Evolutionary conservation across 2,113 vertebrate genomes (phyloP), one percentile per base, ranked within the genome.

Genomic region (Seriola rivoliana): DNA sequence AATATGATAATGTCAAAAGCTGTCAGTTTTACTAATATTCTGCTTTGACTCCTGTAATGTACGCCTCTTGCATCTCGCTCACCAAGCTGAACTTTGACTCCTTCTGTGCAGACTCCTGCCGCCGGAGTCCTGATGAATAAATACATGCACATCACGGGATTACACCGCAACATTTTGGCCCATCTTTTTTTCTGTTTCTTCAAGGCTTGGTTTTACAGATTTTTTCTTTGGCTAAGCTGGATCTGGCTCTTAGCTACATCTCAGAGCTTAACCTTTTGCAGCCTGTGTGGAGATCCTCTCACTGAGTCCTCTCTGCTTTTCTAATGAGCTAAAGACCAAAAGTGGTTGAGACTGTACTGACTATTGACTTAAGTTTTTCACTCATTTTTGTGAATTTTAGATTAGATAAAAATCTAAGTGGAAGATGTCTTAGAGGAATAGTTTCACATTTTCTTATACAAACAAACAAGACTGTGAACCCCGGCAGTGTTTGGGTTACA

Each of bases 21-120:
- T 84, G 77, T 62, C 40, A 54, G 0, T 62, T 75, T 74, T 63
- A 69, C 44, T 60, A 32, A 64, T 23, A 59, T 66, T 72, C 57
- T 73, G 23, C 5, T 75, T 63, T 46, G 40, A 69, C 32, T 73
- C 19, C 23, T 46, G 32, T 9, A 40, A 38, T 66, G 66, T 65
- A 57, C 23, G 81, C 12, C 44, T 75, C 55, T 38, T 64, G 10
- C 32, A 21, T 58, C 19, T 6, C 11, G 19, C 25, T 16, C 32
- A n/a, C 46, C 25, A 44, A 50, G 14, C 65, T 48, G 32, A 60
- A 36, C 4, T 74, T 12, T 40, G 29, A 48, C n/a, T 80, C 14
- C 8, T 23, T 23, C 23, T 23, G 23, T 23, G 23, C 23, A 23
- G 23, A 23, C 23, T 23, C 23, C 23, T 23, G 23, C 23, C 23